Evolutionary conservation across 2,888 invertebrate genomes (phyloP), one percentile per base, ranked within the genome.

Genomic region (Calliphora vomitoria): DNA sequence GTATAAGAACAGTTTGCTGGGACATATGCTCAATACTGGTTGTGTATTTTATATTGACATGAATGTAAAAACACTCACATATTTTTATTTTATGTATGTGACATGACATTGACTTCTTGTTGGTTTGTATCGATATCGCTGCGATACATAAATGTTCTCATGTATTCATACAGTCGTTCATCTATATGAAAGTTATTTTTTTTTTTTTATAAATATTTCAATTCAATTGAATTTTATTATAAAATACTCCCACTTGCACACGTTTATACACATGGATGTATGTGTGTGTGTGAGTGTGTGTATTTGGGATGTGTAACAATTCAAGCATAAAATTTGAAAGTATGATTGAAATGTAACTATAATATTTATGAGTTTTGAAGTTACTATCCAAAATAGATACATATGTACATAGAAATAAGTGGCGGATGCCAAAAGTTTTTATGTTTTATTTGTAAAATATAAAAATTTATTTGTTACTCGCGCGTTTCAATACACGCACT

Each of bases 311-410:
- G 60, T 68, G 44, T 10, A 74, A 68, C 44, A 78, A 84, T 84
- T 81, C 60, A 44, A 87, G 76, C 80, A 87, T 87, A 84, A 87
- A 84, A 87, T 87, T 87, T 87, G 76, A 78, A 87, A 87, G 81
- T 85, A 87, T 87, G 87, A 87, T 87, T 87, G 87, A 87, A 87
- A 87, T 85, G 87, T 87, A 75, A 84, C 84, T 84, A 62, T 78
- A 84, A 87, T 87, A 87, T 87, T 87, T 87, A 87, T 87, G 87
- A 81, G 71, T 81, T 25, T 87, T n/a, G 62, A 62, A 81, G 53
- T 55, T 62, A 62, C 15, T 47, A 82, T 69, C 11, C 6, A 41
- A 62, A 68, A 85, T 68, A 60, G 5, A 60, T 84, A 62, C 10
- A 60, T 31, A 74, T 25, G 25, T 74, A 5, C 2, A n/a, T 31